Evolutionary conservation across 1,140 invertebrate genomes (phyloP).

Genomic region (Eumaeus atala): DNA sequence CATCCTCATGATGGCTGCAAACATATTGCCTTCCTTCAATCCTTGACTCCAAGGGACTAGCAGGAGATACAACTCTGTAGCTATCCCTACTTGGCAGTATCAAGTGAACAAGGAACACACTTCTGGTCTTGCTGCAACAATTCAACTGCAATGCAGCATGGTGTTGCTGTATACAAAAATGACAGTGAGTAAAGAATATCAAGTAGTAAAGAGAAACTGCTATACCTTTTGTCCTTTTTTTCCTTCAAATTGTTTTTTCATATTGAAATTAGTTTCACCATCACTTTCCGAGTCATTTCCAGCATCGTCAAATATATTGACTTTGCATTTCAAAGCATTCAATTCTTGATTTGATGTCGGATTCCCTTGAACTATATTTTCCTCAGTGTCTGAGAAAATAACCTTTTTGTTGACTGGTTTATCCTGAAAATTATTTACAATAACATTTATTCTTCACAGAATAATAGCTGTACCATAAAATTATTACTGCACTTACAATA

Average conservation of each 20-base stretch:
- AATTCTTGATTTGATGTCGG: conserved; percentile 12
- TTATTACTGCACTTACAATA: conserved; percentile 72
- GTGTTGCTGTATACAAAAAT: no score
- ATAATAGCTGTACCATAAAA: background rate
- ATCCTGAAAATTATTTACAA: conserved; percentile 57
- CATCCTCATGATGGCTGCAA: background rate
- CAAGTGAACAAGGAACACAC: no score
- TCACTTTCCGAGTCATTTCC: conserved; percentile 67
- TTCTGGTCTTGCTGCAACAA: no score
- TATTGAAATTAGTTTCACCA: conserved; percentile 67
- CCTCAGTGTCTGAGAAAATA: conserved; percentile 72
- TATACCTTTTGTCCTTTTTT: conserved; percentile 74
- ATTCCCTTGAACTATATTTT: conserved; percentile 18
- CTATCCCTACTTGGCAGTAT: no score
- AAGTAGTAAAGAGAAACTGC: no score
- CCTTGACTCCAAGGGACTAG: no score
- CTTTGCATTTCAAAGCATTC: conserved; percentile 31
- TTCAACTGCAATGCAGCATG: no score
- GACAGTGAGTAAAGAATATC: no score
- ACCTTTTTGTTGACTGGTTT: conserved; percentile 74
- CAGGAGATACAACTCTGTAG: no score
- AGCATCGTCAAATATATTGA: conserved; percentile 69
- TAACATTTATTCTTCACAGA: background rate
- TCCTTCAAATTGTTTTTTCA: conserved; percentile 74
- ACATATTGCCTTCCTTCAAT: no score